Base-by-base conservation (phyloP, 2,113 vertebrate genomes). In the Erpornis zantholeuca region DNA sequence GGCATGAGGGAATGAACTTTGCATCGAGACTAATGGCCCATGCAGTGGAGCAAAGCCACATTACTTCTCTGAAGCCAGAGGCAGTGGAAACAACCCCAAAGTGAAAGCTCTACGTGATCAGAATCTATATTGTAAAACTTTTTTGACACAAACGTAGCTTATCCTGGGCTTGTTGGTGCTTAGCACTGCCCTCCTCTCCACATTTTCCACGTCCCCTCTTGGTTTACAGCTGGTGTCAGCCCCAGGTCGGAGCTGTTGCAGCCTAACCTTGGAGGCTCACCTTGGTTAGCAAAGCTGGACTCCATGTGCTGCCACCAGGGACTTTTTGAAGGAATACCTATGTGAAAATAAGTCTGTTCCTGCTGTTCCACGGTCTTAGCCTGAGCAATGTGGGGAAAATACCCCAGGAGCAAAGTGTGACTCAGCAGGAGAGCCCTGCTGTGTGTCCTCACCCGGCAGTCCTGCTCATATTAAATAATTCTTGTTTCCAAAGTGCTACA, bases 241-340 rank as follows among this genome's bases (percentile, higher is more conserved):
- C 20, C 28, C 1, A 1, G 27, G 0, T 38, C 10, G 71, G 35
- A 72, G 57, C 71, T 21, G 36, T 1, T 56, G 17, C 15, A 38
- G 25, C 4, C 28, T 28, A n/a, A 9, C 36, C 31, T 29, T 9
- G 38, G 66, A 20, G 44, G 23, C n/a, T n/a, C n/a, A n/a, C n/a
- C n/a, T n/a, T n/a, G n/a, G 29, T 16, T 42, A 15, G 65, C 57
- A 44, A 2, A 47, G 81, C 81, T 28, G 86, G 50, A 1, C 22
- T 45, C 49, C 2, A 0, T 13, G 31, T 3, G 2, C 63, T 71
- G 19, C 59, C n/a, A 2, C 0, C 2, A 5, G 59, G 42, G 28
- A 4, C 1, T 2, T 10, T 1, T 4, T 35, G 78, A 60, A 60
- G 82, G 53, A 69, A 1, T 15, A 15, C 11, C 8, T 13, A 0